Evolutionary conservation across 2,797 vertebrate species (phyloP).

Genomic region (Pangasius macronema): DNA sequence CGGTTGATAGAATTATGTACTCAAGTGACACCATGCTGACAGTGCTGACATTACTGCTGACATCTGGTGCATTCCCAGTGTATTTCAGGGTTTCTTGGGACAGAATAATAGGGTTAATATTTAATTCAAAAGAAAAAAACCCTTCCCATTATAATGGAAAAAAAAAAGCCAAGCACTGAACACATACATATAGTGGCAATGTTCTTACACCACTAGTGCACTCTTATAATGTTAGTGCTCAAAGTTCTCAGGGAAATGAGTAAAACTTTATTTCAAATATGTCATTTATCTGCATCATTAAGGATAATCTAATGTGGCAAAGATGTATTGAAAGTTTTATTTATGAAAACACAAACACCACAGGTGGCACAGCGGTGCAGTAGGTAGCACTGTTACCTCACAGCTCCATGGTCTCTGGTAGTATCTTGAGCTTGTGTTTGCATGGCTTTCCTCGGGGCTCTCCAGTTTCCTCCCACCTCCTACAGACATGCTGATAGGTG

Average conservation of each 20-base stretch:
- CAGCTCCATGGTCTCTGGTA: neutral
- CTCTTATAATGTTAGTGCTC: neutral
- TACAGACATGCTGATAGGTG: neutral
- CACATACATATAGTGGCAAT: neutral
- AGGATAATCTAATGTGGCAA: neutral
- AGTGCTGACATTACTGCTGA: neutral
- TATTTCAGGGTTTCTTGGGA: neutral
- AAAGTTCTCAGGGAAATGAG: neutral
- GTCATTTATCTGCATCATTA: neutral
- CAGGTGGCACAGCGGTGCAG: neutral
- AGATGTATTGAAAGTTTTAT: neutral
- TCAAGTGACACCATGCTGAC: neutral
- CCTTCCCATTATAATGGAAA: neutral
- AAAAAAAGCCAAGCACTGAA: too few relatives aligned
- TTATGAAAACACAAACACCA: neutral
- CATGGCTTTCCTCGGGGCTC: neutral
- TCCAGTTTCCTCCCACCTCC: neutral
- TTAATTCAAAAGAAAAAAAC: neutral
- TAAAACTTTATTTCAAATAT: neutral
- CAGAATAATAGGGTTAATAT: neutral
- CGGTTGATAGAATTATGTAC: neutral
- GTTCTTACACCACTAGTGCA: neutral
- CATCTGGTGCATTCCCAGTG: neutral
- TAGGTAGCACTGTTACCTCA: neutral
- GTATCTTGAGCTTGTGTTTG: neutral